Conservation (phyloP, 2,797 vertebrate species). For the Apogon hyalosoma region DNA sequence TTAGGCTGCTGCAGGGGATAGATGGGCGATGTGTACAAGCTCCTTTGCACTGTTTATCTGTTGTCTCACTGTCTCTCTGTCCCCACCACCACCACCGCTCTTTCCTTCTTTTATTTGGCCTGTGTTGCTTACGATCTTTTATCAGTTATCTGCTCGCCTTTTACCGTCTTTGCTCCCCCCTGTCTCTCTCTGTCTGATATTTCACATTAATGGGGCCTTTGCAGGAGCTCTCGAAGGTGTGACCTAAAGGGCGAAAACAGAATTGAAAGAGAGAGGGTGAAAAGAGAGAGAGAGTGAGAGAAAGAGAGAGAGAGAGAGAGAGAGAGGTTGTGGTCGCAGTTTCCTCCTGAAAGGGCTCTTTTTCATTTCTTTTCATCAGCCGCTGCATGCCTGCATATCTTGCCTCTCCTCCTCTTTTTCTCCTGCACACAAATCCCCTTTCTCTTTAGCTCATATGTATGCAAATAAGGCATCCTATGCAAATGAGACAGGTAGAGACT, state of each 20-base stretch:
- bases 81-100: not conserved
- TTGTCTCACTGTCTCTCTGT: slow-evolving; percentile 16
- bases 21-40: slow-evolving; percentile 42
- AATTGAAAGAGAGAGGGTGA: slow-evolving; percentile 65
- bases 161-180: slow-evolving; percentile 36
- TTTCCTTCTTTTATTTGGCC: slow-evolving; percentile 21
- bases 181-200: slow-evolving; percentile 65
- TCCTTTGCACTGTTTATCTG: slow-evolving; percentile 41
- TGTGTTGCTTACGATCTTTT: slow-evolving; percentile 40
- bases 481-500: slow-evolving; percentile 78
- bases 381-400: slow-evolving; percentile 68
- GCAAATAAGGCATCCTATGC: slow-evolving; percentile 86
- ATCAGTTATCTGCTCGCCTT: slow-evolving; percentile 42
- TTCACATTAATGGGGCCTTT: slow-evolving; percentile 78
- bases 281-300: slow-evolving; percentile 34
- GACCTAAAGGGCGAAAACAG: slow-evolving; percentile 69
- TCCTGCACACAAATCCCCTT: slow-evolving; percentile 73
- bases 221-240: slow-evolving; percentile 71
- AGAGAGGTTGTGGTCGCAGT: slow-evolving; percentile 52
- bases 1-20: slow-evolving; percentile 58
- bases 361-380: slow-evolving; percentile 81
- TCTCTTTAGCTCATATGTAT: slow-evolving; percentile 86
- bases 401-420: slow-evolving; percentile 57
- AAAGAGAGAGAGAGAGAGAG: slow-evolving; percentile 10
- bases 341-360: slow-evolving; percentile 69